Evolutionary conservation across 2,888 invertebrate species (phyloP), one percentile per base, ranked within the genome.

Genomic region (Drosophila acutilabella): DNA sequence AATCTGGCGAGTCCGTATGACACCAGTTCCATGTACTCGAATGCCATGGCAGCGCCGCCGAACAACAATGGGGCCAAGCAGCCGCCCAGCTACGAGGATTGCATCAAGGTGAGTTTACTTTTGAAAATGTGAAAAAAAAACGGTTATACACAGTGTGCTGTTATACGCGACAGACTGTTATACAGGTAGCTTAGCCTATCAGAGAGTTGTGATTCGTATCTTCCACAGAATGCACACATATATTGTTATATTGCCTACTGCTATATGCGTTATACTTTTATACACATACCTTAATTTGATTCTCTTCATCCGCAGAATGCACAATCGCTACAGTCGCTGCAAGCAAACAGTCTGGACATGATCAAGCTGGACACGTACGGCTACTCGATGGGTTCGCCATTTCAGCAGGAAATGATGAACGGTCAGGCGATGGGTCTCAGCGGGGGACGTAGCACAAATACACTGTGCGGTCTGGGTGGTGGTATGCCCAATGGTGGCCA

Each of bases 81-180:
- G 91, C 97, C 97, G 76, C 97, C 97, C 72, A 96, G 97, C 90
- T 97, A 97, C 93, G 97, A 97, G 91, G 97, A 97, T 92, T 97
- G 97, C 91, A 96, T 97, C 92, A 97, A 97, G 94, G 95, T 95
- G 91, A 81, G 70, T 23, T 13, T 13, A 13, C 36, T 36, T 13
- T 1, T 14, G 0, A 20, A 14, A 7, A 10, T 23, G 2, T 11
- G 10, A n/a, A 47, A 14, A n/a, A n/a, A 47, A n/a, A 30, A 30
- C 23, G 5, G 23, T 23, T 23, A 23, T 23, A 23, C 23, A 23
- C 23, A 23, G 23, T 23, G 1, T 1, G 23, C 52, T 52, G 10
- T 52, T 40, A 23, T 23, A 23, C 23, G 20, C 4, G 6, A 2
- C 20, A 23, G 4, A 14, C 26, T 26, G 45, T 26, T 14, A 45